Base-by-base conservation (phyloP, 2,113 vertebrate species). In the Zapornia atra region DNA sequence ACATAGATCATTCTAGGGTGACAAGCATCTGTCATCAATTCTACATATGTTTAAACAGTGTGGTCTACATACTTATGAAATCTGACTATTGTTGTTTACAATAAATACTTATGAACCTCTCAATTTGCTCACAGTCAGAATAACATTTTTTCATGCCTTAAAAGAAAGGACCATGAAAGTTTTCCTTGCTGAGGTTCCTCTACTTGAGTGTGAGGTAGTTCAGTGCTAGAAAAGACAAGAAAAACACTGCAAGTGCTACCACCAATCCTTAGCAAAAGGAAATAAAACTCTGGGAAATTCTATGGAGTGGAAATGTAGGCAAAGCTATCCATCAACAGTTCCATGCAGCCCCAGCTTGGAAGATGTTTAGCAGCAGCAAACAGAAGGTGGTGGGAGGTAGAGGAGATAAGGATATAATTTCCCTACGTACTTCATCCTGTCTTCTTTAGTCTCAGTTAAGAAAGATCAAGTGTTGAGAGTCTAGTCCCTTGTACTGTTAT, bases 1-100 rank as follows among this genome's bases (percentile, higher is more conserved):
- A 3, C 15, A 6, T 10, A 4, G 5, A 6, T 15, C 40, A 12
- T 17, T 16, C 7, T 10, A 29, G 11, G 21, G 4, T 3, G 20
- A 42, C 16, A 50, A 34, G 8, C 11, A 50, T 56, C 21, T 73
- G 31, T 42, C 34, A 66, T 40, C 10, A 36, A 20, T 63, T 88
- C 21, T 42, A 20, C 10, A 48, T 34, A 20, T 7, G 3, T 21
- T 56, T 31, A 56, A 79, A 29, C 12, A 48, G 42, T n/a, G 50
- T 4, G 5, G 7, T 29, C 15, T 61, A 38, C 16, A 54, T n/a
- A 33, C 46, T 73, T 51, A 51, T 15, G 50, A 16, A 75, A n/a
- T 36, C 34, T 25, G 12, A 29, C 25, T 34, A 5, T 31, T 53
- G 15, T 8, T 38, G 5, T 83, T 72, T 48, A 57, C 8, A 40